A percentile compares a stretch with the other conserved stretches of the same genome.
Evolutionary conservation across 2,888 invertebrate species (phyloP).

Genomic region (Trichogramma dendrolimi): DNA sequence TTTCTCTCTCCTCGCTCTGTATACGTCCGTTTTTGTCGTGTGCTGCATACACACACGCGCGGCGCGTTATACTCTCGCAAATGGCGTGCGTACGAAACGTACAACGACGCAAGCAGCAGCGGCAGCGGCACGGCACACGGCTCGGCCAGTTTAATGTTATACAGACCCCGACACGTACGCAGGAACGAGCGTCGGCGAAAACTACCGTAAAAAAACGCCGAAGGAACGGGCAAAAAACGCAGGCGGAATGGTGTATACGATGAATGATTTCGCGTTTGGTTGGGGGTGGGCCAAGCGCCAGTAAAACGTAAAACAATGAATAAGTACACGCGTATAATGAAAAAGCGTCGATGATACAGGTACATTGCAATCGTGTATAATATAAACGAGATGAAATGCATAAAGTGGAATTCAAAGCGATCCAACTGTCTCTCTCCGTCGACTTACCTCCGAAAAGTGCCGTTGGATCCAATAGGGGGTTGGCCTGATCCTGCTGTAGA

Average conservation of each 20-base stretch:
- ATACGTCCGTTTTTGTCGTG: constrained; percentile 1
- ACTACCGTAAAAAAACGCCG: background rate
- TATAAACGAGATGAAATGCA: constrained; percentile 5
- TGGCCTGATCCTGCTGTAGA: constrained; percentile 57
- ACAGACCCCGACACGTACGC: too few relatives aligned
- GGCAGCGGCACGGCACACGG: constrained; percentile 47
- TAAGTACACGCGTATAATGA: background rate
- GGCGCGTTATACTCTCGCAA: too few relatives aligned
- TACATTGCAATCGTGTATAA: too few relatives aligned
- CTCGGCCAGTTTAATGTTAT: too few relatives aligned
- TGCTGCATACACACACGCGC: too few relatives aligned
- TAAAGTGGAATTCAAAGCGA: constrained; percentile 16
- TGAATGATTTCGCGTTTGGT: background rate
- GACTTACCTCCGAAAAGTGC: constrained; percentile 66
- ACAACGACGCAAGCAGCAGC: background rate
- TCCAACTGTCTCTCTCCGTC: background rate
- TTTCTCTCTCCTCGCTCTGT: constrained; percentile 9
- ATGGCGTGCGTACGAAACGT: too few relatives aligned
- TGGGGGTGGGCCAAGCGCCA: too few relatives aligned
- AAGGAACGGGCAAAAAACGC: background rate
- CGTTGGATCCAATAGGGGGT: constrained; percentile 75
- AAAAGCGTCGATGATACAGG: constrained; percentile 2
- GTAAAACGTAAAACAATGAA: too few relatives aligned
- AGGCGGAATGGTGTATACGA: background rate
- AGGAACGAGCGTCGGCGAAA: background rate